A percentile compares a stretch with the other conserved stretches of the same genome.
Conservation (phyloP, 2,888 invertebrate genomes). For the Drosophila bunnanda region DNA sequence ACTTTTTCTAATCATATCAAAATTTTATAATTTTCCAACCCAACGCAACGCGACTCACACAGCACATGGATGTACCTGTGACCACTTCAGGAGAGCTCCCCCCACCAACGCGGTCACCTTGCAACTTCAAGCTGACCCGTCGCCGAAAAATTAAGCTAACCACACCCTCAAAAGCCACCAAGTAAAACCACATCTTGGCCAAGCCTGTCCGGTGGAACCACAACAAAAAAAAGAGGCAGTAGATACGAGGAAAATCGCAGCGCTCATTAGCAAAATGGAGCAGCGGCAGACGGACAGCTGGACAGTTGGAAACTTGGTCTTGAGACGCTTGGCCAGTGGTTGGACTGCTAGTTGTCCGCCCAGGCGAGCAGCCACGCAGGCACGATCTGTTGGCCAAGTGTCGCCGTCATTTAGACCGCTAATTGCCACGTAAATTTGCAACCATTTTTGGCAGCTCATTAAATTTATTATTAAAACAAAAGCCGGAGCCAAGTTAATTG, state of each 20-base stretch:
- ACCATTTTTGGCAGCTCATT: slow-evolving; percentile 83
- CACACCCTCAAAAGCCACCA: slow-evolving; percentile 37
- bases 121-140: slow-evolving; percentile 13
- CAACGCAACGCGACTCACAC: neutral
- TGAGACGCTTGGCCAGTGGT: slow-evolving; percentile 11
- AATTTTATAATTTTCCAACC: neutral
- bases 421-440: slow-evolving; percentile 80
- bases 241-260: slow-evolving; percentile 42
- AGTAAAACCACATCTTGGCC: slow-evolving; percentile 40
- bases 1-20: neutral
- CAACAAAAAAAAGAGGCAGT: slow-evolving; percentile 7
- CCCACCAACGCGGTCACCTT: slow-evolving; percentile 26
- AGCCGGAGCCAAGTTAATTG: slow-evolving; percentile 72
- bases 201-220: slow-evolving; percentile 50
- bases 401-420: slow-evolving; percentile 67
- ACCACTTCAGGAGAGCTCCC: neutral
- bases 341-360: slow-evolving; percentile 34
- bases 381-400: slow-evolving; percentile 73
- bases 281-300: slow-evolving; percentile 42
- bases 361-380: slow-evolving; percentile 39
- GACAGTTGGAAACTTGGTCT: slow-evolving; percentile 17
- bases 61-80: slow-evolving; percentile 7
- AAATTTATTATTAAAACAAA: slow-evolving; percentile 79
- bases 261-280: slow-evolving; percentile 71
- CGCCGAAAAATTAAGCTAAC: slow-evolving; percentile 27